phyloP scores from a whole-genome alignment of 2,113 vertebrate genomes.

The Macrotus californicus region DNA sequence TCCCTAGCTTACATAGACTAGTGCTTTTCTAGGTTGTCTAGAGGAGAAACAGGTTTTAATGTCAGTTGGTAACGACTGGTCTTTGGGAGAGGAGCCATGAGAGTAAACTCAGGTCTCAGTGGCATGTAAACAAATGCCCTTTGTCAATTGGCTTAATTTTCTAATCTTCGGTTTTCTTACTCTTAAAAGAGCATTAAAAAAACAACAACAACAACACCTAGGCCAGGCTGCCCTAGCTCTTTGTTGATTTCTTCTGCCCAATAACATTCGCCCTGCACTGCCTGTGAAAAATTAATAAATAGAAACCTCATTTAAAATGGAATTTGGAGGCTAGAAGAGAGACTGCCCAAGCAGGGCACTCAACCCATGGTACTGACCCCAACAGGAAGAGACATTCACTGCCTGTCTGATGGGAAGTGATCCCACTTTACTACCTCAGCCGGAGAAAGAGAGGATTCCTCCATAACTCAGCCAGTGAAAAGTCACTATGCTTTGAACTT shows the following conservation, averaged over 20 bases:
- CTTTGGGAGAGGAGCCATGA: background rate
- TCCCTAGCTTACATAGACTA: background rate
- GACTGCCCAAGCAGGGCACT: no score
- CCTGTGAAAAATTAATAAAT: background rate
- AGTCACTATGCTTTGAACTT: background rate
- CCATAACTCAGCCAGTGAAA: background rate
- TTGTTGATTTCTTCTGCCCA: background rate
- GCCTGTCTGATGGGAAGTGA: background rate
- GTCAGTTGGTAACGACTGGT: background rate
- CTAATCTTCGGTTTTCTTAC: background rate
- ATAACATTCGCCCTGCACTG: background rate
- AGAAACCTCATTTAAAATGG: background rate
- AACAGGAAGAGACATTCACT: background rate
- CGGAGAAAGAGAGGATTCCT: background rate
- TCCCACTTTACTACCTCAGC: background rate
- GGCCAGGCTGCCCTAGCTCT: background rate
- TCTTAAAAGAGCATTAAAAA: background rate
- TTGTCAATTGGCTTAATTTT: background rate
- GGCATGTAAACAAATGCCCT: background rate
- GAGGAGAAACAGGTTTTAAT: background rate
- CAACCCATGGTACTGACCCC: background rate
- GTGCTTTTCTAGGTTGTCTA: background rate
- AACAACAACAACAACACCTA: background rate
- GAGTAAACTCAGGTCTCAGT: background rate
- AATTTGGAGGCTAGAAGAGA: background rate